Base-by-base conservation (phyloP, 1,140 invertebrate genomes). In the Ectropis grisescens region DNA sequence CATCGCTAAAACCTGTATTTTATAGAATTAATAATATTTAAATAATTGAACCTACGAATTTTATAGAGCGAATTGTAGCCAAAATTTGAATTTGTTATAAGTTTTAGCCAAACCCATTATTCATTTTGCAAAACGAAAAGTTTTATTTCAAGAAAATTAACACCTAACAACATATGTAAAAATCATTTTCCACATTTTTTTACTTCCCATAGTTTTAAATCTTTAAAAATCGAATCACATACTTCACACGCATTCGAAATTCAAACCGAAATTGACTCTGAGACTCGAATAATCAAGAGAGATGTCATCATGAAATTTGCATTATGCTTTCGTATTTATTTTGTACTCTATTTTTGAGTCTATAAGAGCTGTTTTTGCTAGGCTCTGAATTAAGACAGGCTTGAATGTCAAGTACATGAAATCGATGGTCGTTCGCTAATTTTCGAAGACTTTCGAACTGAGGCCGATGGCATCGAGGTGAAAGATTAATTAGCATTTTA, bases 361-460 rank as follows among this genome's bases (percentile, higher is more conserved):
- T 12, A 7, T 31, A 46, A 38, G 32, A 29, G 10, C 1, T 23
- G 35, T 8, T 34, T 42, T 49, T 23, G 31, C 9, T 11, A 35
- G 39, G 22, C 24, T 32, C 23, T 16, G 6, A 26, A 22, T 15
- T 25, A 3, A 11, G 55, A 49, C 39, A 48, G 55, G 35, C 41
- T 43, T 51, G 69, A 78, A 74, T 78, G 62, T 74, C 69, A 78
- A 74, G 69, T 74, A 70, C 69, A 64, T 58, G 61, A 71, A 70
- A 64, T 50, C 29, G 35, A 41, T 54, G 44, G 46, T 43, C 36
- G 43, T 26, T 50, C 28, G 43, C 41, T 46, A 61, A 65, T 65
- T 69, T 71, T 76, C 54, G 66, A 52, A 60, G 55, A 68, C 68
- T 76, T 75, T 75, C 70, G 37, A 67, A 57, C 29, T 28, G 50